Percentiles rank a stretch among this genome's conserved stretches.
These are phyloP conservation scores for Tretioscincus oriximinensis DNA, from an alignment of 2,113 vertebrate species.

Conservation along the genomic window DNA sequence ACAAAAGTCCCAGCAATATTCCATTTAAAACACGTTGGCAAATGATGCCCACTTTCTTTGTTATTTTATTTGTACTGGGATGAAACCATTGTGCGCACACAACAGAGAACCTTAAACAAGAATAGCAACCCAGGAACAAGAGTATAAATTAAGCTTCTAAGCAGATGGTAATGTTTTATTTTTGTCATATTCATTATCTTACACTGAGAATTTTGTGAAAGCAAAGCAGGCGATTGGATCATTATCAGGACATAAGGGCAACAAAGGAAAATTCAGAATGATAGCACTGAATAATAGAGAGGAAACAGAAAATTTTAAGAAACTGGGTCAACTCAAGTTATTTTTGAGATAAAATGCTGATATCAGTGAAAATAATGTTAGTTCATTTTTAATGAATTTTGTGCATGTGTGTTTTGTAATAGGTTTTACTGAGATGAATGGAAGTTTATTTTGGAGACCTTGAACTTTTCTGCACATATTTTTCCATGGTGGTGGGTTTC, in stretches of 20 bases:
- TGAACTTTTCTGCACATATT: too few relatives aligned
- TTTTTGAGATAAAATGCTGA: neutral
- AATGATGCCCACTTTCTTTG: neutral
- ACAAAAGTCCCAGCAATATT: neutral
- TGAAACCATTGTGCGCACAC: neutral
- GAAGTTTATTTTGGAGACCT: too few relatives aligned
- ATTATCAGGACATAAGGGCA: neutral
- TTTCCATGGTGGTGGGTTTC: too few relatives aligned
- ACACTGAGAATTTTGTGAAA: neutral
- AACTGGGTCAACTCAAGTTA: neutral
- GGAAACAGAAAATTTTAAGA: neutral
- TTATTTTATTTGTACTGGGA: neutral
- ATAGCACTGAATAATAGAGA: neutral
- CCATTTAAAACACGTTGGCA: neutral
- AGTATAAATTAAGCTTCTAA: neutral
- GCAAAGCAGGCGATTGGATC: neutral
- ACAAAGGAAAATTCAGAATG: neutral
- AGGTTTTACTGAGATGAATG: neutral
- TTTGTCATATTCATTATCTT: neutral
- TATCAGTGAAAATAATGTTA: neutral
- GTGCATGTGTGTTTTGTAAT: neutral
- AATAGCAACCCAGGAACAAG: neutral
- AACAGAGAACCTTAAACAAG: neutral
- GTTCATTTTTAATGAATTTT: neutral
- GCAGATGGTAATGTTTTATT: neutral